A percentile compares a stretch with the other conserved stretches of the same genome.
phyloP scores from a whole-genome alignment of 2,797 vertebrate genomes.

The Galago senegalensis region DNA sequence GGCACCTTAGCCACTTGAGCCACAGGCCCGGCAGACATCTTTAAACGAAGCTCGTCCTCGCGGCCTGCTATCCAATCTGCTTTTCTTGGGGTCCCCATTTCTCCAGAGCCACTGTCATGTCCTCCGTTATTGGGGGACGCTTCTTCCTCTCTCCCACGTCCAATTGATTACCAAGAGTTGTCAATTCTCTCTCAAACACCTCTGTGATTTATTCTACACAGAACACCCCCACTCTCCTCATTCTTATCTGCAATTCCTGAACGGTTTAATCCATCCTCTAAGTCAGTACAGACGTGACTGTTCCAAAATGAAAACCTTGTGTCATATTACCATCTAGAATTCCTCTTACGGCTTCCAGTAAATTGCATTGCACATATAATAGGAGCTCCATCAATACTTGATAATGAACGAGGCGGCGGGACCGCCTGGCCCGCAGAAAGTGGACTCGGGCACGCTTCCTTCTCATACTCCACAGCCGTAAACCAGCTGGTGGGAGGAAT shows the following conservation, averaged over 20 bases:
- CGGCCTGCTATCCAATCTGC: neutral
- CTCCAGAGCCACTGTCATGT: neutral
- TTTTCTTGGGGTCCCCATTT: neutral
- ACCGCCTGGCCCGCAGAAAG: neutral
- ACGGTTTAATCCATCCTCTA: conserved; percentile 5
- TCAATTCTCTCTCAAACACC: conserved; percentile 1
- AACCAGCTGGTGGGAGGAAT: conserved; percentile 39
- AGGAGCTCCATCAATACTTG: conserved; percentile 22
- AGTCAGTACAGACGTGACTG: conserved; percentile 36
- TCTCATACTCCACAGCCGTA: conserved; percentile 50
- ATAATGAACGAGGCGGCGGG: conserved; percentile 5
- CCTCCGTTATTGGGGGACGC: neutral
- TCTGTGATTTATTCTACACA: neutral
- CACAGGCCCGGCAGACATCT: too few relatives aligned
- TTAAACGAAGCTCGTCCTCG: too few relatives aligned
- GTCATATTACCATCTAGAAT: conserved; percentile 60
- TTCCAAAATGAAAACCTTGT: conserved; percentile 62
- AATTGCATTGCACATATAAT: conserved; percentile 1
- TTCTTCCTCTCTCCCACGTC: neutral
- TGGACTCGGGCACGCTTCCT: neutral
- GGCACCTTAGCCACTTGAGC: too few relatives aligned
- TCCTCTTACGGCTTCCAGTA: conserved; percentile 29
- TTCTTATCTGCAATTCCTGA: conserved; percentile 54
- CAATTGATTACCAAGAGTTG: neutral
- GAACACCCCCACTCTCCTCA: neutral